A percentile compares a stretch with the other conserved stretches of the same genome.
phyloP scores from a whole-genome alignment of 2,797 vertebrate genomes.

The Decapterus maruadsi region DNA sequence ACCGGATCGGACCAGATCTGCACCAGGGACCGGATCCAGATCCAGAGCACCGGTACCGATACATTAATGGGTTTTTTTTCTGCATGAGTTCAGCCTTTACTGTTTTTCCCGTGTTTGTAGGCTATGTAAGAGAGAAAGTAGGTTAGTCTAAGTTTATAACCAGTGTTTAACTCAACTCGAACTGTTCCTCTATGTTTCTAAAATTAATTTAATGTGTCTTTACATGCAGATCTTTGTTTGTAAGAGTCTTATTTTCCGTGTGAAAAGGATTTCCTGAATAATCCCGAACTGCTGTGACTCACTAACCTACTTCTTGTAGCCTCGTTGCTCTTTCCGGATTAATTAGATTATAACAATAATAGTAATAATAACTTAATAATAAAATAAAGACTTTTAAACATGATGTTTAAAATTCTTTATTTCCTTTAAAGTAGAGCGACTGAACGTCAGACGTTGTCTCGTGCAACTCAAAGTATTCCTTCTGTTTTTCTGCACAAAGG shows the following conservation, averaged over 20 bases:
- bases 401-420: neutral
- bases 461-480: neutral
- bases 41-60: neutral
- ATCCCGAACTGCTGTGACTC: no score
- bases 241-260: neutral
- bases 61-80: neutral
- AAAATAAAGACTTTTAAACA: neutral
- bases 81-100: neutral
- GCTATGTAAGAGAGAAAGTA: neutral
- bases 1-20: constrained; percentile 44
- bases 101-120: no score
- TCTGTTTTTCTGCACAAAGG: neutral
- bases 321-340: neutral
- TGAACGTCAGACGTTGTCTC: neutral
- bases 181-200: neutral
- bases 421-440: neutral
- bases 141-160: neutral
- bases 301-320: neutral
- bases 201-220: neutral
- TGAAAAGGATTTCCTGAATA: neutral
- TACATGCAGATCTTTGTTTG: neutral
- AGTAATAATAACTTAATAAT: no score
- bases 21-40: constrained; percentile 29
- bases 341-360: neutral
- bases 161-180: neutral